Base-by-base conservation (phyloP, 2,797 vertebrate species). In the Ataeniobius toweri region DNA sequence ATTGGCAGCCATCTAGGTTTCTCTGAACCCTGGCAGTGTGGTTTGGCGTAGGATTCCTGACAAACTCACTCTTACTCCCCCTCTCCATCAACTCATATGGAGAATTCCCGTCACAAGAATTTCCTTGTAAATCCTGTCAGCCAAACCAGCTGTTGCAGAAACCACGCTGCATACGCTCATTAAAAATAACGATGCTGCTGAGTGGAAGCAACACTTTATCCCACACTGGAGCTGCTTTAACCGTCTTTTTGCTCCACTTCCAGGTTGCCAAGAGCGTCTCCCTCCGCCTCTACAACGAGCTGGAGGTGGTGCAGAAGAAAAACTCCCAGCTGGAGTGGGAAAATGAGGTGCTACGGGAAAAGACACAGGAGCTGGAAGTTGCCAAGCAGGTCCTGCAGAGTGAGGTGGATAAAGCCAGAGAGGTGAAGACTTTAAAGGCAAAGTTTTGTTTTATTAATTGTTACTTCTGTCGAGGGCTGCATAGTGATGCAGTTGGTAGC, bases 181-280 rank as follows among this genome's bases (percentile, higher is more conserved):
- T 74, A 74, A 71, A 63, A 73, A 81, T 63, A 82, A 71, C 28
- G 46, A 71, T 22, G 53, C 26, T 16, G 18, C 56, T 24, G 1
- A 80, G 76, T 20, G 44, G 24, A 67, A 71, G 28, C 22, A 65
- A 28, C 3, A 3, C 48, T 75, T 44, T 10, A 28, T 61, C 58
- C 20, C 36, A 39, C 51, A 77, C 16, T 59, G 51, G 9, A 77
- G 41, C 14, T 13, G 65, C 71, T 65, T 36, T 74, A 78, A 78
- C 75, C 50, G 65, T 46, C 61, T 44, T 24, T 69, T 69, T 69
- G 18, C 39, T 87, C 74, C 79, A 50, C 67, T 74, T 24, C 28
- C 93, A 99, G 98, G 97, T 99, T 83, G 97, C 97, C 46, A 99
- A 98, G 94, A 98, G 97, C 0, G 98, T 99, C 83, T 99, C 98